Conservation (phyloP, 2,888 invertebrate species). For the Thereva unica region DNA sequence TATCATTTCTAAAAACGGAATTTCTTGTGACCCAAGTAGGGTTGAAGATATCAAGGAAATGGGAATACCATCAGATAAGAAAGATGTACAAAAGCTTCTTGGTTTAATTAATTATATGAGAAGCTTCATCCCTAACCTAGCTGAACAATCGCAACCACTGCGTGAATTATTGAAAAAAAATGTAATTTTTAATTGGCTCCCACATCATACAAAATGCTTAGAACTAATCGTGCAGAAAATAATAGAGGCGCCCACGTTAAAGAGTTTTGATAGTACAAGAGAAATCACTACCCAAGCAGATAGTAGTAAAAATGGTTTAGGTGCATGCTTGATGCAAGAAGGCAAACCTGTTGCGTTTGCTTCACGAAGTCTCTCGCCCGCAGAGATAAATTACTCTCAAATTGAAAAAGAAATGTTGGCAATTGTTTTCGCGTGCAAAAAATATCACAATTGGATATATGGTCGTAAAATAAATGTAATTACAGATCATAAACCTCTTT, state of each 20-base stretch:
- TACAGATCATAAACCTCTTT: constrained; percentile 41
- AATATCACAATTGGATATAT: constrained; percentile 44
- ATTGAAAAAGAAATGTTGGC: constrained; percentile 40
- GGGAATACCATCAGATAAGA: too few species aligned
- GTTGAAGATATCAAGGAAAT: too few species aligned
- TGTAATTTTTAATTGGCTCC: constrained; percentile 38
- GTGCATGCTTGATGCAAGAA: constrained; percentile 36
- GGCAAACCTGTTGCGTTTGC: constrained; percentile 38
- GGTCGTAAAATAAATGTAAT: constrained; percentile 38
- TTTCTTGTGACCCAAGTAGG: too few species aligned
- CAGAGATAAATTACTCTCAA: constrained; percentile 39
- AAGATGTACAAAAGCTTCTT: constrained; percentile 41
- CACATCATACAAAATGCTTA: constrained; percentile 36
- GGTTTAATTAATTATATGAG: constrained; percentile 42
- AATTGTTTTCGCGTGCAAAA: constrained; percentile 42
- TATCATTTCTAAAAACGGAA: too few species aligned
- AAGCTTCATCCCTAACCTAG: background rate
- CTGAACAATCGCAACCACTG: background rate
- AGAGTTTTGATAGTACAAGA: constrained; percentile 36
- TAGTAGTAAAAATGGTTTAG: constrained; percentile 39
- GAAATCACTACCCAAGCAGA: constrained; percentile 40
- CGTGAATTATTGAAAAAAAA: constrained; percentile 43
- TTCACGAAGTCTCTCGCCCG: constrained; percentile 33
- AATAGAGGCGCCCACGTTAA: constrained; percentile 34
- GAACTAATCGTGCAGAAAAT: constrained; percentile 38